A percentile compares a stretch with the other conserved stretches of the same genome.
Conservation (phyloP, 1,140 invertebrate species). For the Heliconius melpomene region DNA sequence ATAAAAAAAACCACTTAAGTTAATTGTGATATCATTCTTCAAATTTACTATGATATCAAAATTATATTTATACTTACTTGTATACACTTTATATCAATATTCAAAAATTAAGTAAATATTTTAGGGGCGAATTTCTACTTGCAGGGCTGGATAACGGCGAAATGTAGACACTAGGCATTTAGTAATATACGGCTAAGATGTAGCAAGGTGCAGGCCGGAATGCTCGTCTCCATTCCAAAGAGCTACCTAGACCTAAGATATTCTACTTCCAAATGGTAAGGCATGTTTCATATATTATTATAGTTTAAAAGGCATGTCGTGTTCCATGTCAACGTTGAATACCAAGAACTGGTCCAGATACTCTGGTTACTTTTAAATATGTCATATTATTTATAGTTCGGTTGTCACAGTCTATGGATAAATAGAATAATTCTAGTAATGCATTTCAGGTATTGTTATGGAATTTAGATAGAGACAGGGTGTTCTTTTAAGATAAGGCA, state of each 20-base stretch:
- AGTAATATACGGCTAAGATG: constrained; percentile 4
- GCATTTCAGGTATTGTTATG: too few species aligned
- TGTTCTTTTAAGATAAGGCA: not conserved
- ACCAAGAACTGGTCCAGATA: not conserved
- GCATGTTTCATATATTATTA: not conserved
- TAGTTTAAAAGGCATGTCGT: constrained; percentile 5
- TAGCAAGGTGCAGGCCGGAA: not conserved
- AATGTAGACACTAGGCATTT: constrained; percentile 9
- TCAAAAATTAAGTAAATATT: constrained; percentile 1
- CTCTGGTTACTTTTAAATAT: not conserved
- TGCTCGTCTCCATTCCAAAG: not conserved
- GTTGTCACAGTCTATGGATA: too few species aligned
- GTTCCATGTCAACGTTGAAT: not conserved
- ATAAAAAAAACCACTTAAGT: too few species aligned
- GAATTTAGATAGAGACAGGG: too few species aligned
- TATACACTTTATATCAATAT: not conserved
- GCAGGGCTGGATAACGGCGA: not conserved
- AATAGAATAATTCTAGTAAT: too few species aligned
- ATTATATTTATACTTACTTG: not conserved
- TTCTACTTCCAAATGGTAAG: not conserved
- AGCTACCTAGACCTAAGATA: not conserved
- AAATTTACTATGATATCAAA: too few species aligned
- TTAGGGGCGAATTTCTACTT: not conserved
- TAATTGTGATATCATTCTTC: too few species aligned
- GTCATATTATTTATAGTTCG: too few species aligned